A percentile compares a stretch with the other conserved stretches of the same genome.
Evolutionary conservation across 2,888 invertebrate species (phyloP).

Genomic region (Sphecodes monilicornis): DNA sequence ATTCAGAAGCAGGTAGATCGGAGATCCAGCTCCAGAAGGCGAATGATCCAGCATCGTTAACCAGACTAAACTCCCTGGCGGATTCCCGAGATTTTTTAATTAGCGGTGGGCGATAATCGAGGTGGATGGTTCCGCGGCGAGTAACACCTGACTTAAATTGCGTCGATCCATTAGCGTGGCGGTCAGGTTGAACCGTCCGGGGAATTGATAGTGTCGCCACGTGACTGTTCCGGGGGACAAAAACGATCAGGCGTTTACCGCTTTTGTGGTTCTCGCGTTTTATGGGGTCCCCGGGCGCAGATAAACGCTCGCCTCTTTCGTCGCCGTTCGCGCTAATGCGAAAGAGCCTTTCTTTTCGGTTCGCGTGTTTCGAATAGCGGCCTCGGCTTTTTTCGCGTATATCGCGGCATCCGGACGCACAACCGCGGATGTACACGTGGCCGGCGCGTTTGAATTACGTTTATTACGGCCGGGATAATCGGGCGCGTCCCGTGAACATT

Average conservation of each 20-base stretch:
- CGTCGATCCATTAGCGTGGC: constrained; percentile 42
- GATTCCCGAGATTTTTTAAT: constrained; percentile 33
- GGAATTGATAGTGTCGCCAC: constrained; percentile 50
- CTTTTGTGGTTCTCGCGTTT: constrained; percentile 48
- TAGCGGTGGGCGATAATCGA: constrained; percentile 32
- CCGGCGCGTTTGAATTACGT: constrained; percentile 47
- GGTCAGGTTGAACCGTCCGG: constrained; percentile 46
- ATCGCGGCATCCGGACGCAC: constrained; percentile 23
- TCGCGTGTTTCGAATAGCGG: constrained; percentile 7
- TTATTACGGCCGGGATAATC: constrained; percentile 56
- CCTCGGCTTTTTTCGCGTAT: constrained; percentile 26
- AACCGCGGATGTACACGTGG: constrained; percentile 22
- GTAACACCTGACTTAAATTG: constrained; percentile 38
- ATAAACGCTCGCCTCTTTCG: constrained; percentile 59
- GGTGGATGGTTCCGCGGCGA: not conserved
- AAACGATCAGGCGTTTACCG: constrained; percentile 44
- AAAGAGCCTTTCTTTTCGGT: not conserved
- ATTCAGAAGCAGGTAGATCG: not conserved
- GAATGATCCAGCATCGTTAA: not conserved
- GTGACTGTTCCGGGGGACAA: constrained; percentile 40
- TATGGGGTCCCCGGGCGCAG: constrained; percentile 49
- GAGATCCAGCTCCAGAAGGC: not conserved
- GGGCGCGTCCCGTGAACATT: constrained; percentile 21
- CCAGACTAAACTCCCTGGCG: not conserved
- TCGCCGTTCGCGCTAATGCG: constrained; percentile 52